Conservation (phyloP, 2,797 vertebrate genomes). For the Sternotherus odoratus region DNA sequence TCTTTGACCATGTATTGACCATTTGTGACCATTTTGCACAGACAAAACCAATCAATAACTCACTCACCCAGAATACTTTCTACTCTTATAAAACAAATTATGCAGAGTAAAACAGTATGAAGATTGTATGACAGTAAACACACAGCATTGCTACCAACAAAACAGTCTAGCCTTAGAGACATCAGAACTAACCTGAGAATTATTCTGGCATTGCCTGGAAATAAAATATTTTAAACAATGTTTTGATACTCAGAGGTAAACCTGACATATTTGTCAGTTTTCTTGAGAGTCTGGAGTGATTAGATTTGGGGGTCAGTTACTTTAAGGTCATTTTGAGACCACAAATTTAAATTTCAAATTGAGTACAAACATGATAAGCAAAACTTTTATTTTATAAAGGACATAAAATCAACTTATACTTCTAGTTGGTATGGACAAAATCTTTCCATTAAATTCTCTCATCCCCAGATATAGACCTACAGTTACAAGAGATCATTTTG, state of each 20-base stretch:
- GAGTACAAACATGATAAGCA: slow-evolving; percentile 74
- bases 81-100: slow-evolving; percentile 56
- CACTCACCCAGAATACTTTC: slow-evolving; percentile 70
- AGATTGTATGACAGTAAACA: slow-evolving; percentile 21
- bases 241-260: slow-evolving; percentile 75
- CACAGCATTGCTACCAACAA: background rate
- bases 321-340: slow-evolving; percentile 81
- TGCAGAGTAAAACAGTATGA: slow-evolving; percentile 32
- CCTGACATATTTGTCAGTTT: slow-evolving; percentile 84
- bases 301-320: slow-evolving; percentile 84
- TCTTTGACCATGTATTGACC: slow-evolving; percentile 75
- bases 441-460: slow-evolving; percentile 71
- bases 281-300: slow-evolving; percentile 79
- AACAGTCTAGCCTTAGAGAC: background rate
- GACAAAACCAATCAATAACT: slow-evolving; percentile 76
- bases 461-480: slow-evolving; percentile 54
- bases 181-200: slow-evolving; percentile 52
- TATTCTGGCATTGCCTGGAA: slow-evolving; percentile 62
- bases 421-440: slow-evolving; percentile 52
- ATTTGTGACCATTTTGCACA: slow-evolving; percentile 74
- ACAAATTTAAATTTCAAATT: slow-evolving; percentile 85
- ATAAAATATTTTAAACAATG: slow-evolving; percentile 77
- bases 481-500: slow-evolving; percentile 75
- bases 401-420: slow-evolving; percentile 72
- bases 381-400: slow-evolving; percentile 64